Base-by-base conservation (phyloP, 2,888 invertebrate genomes). In the Phortica okadai region DNA sequence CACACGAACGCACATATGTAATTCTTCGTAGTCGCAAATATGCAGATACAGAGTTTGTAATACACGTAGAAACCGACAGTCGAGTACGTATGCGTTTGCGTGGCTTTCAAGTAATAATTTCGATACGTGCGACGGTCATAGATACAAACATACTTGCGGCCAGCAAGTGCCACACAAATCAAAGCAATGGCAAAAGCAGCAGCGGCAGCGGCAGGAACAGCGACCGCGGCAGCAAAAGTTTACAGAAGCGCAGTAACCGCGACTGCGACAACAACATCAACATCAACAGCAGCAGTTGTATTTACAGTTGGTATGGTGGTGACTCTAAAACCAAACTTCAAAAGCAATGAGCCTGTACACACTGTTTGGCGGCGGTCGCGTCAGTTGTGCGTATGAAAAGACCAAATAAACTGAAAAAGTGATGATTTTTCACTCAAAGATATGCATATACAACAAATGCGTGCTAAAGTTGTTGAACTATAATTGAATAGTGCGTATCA, bases 41-140 rank as follows among this genome's bases (percentile, higher is more conserved):
- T 79, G 73, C 77, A 62, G 76, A 69, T 79, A 76, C 8, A 25
- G 73, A 81, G 78, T 56, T 78, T 74, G 77, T 73, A 42, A 54
- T 50, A 58, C 58, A 76, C 77, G 74, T 76, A 77, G 76, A 45
- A 56, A 77, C 77, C 78, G 83, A 8, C n/a, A 8, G 3, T 14
- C 50, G 8, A 59, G 59, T 7, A 59, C n/a, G 66, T 41, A 14
- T 66, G 66, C 16, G 33, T 66, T 33, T 14, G 62, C 25, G 10
- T 66, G 42, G 66, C 21, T 66, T 42, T 66, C 21, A 11, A 62
- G 66, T 41, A 33, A 66, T 66, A 66, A 42, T 66, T 66, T 66
- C 66, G 8, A 66, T 66, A 66, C 66, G 42, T 66, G 33, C 42
- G 66, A 42, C 16, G 66, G 66, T 66, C 66, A 66, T 66, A 66